Base-by-base conservation (phyloP, 2,797 vertebrate species). In the Margarornis squamiger region DNA sequence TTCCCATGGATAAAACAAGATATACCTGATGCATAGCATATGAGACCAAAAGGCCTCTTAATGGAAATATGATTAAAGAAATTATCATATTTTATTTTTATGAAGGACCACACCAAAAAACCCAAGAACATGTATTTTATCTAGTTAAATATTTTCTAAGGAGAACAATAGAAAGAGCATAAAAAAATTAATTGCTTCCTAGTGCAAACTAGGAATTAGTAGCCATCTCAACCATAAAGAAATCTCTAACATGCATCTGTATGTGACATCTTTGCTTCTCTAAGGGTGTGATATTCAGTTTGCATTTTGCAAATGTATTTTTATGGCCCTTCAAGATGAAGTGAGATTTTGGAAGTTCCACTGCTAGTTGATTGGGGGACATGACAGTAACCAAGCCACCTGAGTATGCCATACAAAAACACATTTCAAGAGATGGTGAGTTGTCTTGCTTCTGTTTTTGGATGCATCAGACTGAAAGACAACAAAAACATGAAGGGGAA, bases 401-500 rank as follows among this genome's bases (percentile, higher is more conserved):
- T 36, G 14, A 68, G 14, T 5, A 23, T 15, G 19, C 14, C 19
- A 24, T 1, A 1, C 4, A 58, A 72, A 80, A 54, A 29, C 5
- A 3, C 20, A 38, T 21, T 59, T 59, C 30, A 71, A 67, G 22
- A 70, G 77, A 63, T 4, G 3, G 14, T 30, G 19, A 19, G 62
- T 76, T 73, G 15, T 4, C 8, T 82, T 59, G 5, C 12, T 57
- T 22, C 10, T 34, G 14, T 0, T 58, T 73, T 55, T 48, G 10
- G 9, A 57, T 30, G 17, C 12, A 18, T 30, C 30, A 20, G 27
- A 43, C 13, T 48, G 46, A 36, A 66, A 90, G 38, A 57, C 5
- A 46, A 65, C 2, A 62, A 55, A 52, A 86, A 32, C 6, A 3
- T 18, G 11, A 59, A 39, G 4, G 5, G 1, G 2, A 2, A 7